A percentile compares a stretch with the other conserved stretches of the same genome.
Conservation (phyloP, 2,113 vertebrate genomes). For the Martes martes region DNA sequence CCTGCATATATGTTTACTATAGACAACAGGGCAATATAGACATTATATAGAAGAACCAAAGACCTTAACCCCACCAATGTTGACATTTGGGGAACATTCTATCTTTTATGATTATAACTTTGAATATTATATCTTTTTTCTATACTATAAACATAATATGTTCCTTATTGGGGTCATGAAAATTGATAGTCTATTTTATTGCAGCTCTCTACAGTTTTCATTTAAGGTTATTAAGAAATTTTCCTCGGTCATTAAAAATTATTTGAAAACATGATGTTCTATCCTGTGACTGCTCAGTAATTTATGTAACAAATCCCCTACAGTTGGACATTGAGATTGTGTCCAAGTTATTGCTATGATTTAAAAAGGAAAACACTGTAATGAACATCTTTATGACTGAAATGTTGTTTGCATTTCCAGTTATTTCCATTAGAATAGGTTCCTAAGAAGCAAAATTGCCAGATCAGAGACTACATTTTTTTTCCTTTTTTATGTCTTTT, state of each 20-base stretch:
- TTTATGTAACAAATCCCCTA: neutral
- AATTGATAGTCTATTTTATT: neutral
- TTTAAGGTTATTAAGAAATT: neutral
- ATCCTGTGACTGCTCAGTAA: neutral
- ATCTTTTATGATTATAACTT: neutral
- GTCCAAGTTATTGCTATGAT: neutral
- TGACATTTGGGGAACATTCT: no score
- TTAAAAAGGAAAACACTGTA: neutral
- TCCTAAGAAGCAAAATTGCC: neutral
- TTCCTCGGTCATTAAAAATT: conserved; percentile 9
- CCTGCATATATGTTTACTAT: neutral
- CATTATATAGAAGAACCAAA: neutral
- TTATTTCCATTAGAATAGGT: neutral
- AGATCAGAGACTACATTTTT: neutral
- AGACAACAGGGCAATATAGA: neutral
- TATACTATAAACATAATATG: neutral
- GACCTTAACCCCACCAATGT: neutral
- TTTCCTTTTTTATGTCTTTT: neutral
- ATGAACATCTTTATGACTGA: neutral
- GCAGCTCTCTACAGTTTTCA: neutral
- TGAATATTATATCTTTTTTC: neutral
- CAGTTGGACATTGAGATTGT: neutral
- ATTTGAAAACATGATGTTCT: neutral
- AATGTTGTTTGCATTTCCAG: neutral
- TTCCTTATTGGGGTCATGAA: neutral